These are phyloP conservation scores for Chrysaora quinquecirrha DNA, from an alignment of 30 jellyfish, hydroid and myxozoan species.

Conservation along the genomic window DNA sequence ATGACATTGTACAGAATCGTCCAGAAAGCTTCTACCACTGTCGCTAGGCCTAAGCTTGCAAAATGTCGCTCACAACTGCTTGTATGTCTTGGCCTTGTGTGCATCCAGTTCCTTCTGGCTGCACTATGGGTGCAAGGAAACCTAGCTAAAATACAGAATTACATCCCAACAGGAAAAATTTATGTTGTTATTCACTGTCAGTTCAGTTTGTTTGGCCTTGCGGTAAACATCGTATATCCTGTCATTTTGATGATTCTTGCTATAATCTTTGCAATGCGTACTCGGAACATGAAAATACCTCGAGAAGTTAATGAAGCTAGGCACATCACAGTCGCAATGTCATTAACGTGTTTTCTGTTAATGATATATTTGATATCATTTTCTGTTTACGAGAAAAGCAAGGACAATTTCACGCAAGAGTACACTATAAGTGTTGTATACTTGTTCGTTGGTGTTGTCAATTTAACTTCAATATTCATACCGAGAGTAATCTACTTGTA, in stretches of 20 bases:
- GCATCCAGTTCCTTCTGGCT: conserved; percentile 35
- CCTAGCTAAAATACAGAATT: conserved; percentile 19
- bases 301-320: conserved; percentile 30
- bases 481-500: conserved; percentile 17
- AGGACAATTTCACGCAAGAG: conserved; percentile 17
- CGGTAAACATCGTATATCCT: conserved; percentile 30
- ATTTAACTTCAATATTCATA: conserved; percentile 7
- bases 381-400: conserved; percentile 10
- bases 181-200: conserved; percentile 34
- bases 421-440: conserved; percentile 26
- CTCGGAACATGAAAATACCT: conserved; percentile 21
- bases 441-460: conserved; percentile 30
- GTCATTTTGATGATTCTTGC: conserved; percentile 20
- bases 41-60: conserved; percentile 24
- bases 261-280: conserved; percentile 27
- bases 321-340: conserved; percentile 22
- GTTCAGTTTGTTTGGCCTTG: conserved; percentile 15
- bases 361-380: conserved; percentile 22
- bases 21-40: conserved; percentile 24
- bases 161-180: conserved; percentile 15
- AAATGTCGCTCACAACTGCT: conserved; percentile 34
- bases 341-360: conserved; percentile 16
- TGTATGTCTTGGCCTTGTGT: conserved; percentile 40
- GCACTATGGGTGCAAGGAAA: conserved; percentile 47
- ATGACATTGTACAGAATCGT: conserved; percentile 32